Percentiles rank a stretch among this genome's conserved stretches.
These are phyloP conservation scores for Thunnus albacares DNA, from an alignment of 2,797 vertebrate species.

Conservation along the genomic window DNA sequence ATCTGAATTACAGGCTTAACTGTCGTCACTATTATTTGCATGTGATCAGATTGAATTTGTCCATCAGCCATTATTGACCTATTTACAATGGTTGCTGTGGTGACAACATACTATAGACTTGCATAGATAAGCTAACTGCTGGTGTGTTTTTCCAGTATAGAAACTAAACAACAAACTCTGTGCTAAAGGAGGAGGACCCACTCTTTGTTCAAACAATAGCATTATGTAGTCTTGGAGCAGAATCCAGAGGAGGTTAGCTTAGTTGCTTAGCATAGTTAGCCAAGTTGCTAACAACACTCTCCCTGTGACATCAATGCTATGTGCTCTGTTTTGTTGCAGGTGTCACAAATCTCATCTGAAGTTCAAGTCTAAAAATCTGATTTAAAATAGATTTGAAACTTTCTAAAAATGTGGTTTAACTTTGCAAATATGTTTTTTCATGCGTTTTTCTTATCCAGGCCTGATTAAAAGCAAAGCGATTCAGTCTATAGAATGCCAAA, in stretches of 20 bases:
- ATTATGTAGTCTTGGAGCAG: conserved; percentile 17
- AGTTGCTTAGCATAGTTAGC: not conserved
- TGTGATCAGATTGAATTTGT: not conserved
- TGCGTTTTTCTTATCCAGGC: not conserved
- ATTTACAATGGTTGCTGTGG: not conserved
- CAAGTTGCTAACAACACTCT: conserved; percentile 9
- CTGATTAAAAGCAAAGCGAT: not conserved
- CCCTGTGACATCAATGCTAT: not conserved
- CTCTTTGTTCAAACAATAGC: not conserved
- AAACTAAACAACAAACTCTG: not conserved
- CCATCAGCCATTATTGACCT: not conserved
- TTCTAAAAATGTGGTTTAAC: not conserved
- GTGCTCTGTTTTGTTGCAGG: not conserved
- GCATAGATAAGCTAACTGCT: not conserved
- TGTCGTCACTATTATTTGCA: conserved; percentile 12
- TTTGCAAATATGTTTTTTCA: not conserved
- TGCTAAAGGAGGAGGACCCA: not conserved
- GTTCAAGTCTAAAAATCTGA: not conserved
- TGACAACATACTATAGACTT: not conserved
- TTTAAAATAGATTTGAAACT: conserved; percentile 1
- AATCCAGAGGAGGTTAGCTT: not conserved
- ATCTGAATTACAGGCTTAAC: conserved; percentile 4
- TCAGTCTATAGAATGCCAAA: not conserved
- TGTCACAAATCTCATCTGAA: not conserved
- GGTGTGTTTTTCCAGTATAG: conserved; percentile 17